Conservation (phyloP, 2,113 vertebrate species). For the Piaya cayana region DNA sequence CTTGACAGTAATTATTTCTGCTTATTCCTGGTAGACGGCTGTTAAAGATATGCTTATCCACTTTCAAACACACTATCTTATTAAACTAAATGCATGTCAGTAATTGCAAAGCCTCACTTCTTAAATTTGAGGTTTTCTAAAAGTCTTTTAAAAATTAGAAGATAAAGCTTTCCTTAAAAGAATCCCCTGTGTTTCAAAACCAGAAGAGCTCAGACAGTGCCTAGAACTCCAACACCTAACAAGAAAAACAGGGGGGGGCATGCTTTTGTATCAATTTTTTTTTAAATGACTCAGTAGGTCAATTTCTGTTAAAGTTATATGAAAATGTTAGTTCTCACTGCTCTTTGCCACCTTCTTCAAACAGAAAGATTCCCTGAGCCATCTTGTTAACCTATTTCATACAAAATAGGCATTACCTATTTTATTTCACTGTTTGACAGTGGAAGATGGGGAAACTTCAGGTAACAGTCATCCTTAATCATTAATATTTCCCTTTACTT, state of each 20-base stretch:
- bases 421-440: conserved; percentile 7
- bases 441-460: background rate
- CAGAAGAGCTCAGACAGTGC: background rate
- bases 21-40: conserved; percentile 72
- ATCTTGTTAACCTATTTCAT: conserved; percentile 36
- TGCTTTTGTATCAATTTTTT: background rate
- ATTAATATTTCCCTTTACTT: background rate
- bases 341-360: conserved; percentile 35
- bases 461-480: background rate
- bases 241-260: background rate
- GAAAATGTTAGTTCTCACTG: conserved; percentile 39
- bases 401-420: conserved; percentile 2
- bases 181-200: conserved; percentile 12
- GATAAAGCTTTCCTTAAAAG: conserved; percentile 31
- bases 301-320: background rate
- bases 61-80: conserved; percentile 70
- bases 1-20: conserved; percentile 74
- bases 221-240: background rate
- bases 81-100: conserved; percentile 69
- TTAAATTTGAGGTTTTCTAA: conserved; percentile 57
- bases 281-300: background rate
- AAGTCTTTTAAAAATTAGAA: conserved; percentile 51
- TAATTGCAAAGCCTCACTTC: conserved; percentile 72
- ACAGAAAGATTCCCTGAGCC: background rate
- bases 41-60: conserved; percentile 75